These are phyloP conservation scores for Pontoporia blainvillei DNA, from an alignment of 2,113 vertebrate genomes.

Conservation along the genomic window DNA sequence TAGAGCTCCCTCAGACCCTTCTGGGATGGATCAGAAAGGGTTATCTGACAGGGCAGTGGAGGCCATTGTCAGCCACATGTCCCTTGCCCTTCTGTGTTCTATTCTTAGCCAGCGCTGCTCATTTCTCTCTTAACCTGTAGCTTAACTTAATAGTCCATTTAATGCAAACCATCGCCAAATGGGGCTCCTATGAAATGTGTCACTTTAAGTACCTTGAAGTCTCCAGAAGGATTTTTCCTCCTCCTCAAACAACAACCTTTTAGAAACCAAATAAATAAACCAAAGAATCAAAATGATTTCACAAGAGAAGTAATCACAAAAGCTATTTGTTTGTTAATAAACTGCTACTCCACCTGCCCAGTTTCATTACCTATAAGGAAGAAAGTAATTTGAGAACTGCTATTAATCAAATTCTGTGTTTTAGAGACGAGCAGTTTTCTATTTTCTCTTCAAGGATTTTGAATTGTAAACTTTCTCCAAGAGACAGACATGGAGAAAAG, in stretches of 20 bases:
- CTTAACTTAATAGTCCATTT: neutral
- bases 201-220: neutral
- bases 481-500: constrained; percentile 1
- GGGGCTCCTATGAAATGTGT: neutral
- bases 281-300: constrained; percentile 21
- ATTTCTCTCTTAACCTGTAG: neutral
- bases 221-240: neutral
- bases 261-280: constrained; percentile 1
- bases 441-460: neutral
- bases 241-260: neutral
- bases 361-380: neutral
- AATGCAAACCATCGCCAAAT: neutral
- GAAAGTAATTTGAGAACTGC: neutral
- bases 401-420: constrained; percentile 7
- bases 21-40: neutral
- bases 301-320: neutral
- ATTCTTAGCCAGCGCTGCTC: neutral
- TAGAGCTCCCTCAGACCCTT: neutral
- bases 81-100: neutral
- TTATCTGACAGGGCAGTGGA: too few relatives aligned
- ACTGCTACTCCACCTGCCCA: neutral
- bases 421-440: constrained; percentile 16
- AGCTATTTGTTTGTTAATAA: constrained; percentile 7
- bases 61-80: neutral
- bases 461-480: constrained; percentile 25